Base-by-base conservation (phyloP, 2,888 invertebrate species). In the Sceliomorpha sp. region DNA sequence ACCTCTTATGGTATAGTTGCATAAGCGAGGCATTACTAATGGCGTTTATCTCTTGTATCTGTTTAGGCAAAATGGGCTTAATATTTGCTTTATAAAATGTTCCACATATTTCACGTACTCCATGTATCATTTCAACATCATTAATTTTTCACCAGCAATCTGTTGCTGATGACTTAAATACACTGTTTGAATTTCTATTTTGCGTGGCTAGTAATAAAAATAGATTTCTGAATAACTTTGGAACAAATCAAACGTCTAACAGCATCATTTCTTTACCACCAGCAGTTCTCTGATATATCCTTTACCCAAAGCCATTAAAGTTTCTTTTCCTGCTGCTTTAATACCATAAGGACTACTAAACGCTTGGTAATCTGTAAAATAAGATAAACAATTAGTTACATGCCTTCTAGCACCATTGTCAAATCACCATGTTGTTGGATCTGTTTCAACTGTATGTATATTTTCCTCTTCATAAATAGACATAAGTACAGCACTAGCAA, bases 361-460 rank as follows among this genome's bases (percentile, higher is more conserved):
- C n/a, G n/a, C 39, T 50, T 56, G 7, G 27, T 71, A 75, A 2
- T 62, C 60, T 1, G 62, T 31, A 15, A 74, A 75, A 12, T 55
- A 47, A 13, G 73, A 53, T 14, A 42, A 29, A 75, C 72, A 59
- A 50, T 72, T 73, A 4, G 74, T 77, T 8, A 81, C 74, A 50
- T 81, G 79, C 8, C 67, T 78, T 14, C 78, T 80, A 10, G 77
- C 80, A 17, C 78, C 82, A 37, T 79, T 83, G 50, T 83, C 81
- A 9, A 83, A 72, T 76, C 76, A 82, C 80, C 78, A 81, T 8
- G 59, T 56, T 14, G 26, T 13, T 40, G 40, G 1, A 9, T 24
- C 12, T 1, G n/a, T 24, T 24, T 40, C 40, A 42, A 56, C 42
- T 60, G 72, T 12, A 80, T 27, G 39, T 79, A 45, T n/a, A n/a